Evolutionary conservation across 2,797 vertebrate species (phyloP), one percentile per base, ranked within the genome.

Genomic region (Anguilla obscura): DNA sequence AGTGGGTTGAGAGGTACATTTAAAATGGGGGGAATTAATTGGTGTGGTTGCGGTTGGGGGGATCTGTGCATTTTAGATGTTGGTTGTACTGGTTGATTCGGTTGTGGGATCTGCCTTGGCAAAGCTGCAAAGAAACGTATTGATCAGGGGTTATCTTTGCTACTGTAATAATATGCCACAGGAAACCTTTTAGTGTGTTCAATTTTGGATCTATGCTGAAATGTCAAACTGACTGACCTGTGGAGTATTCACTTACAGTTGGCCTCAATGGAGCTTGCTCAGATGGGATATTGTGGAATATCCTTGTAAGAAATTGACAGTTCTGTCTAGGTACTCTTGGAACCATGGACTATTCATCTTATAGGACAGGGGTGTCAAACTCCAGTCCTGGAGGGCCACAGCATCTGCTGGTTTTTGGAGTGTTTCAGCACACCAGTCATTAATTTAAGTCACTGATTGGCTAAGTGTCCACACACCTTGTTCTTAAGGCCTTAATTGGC

Each of bases 181-280:
- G 40, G 40, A 74, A 84, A 71, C 66, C 82, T 82, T 87, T 84
- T 88, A 88, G 84, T 71, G 27, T 56, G 8, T n/a, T 84, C 79
- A 63, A 12, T 69, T 87, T 88, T 54, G 66, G 48, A 85, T 69
- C 63, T 88, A 21, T n/a, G 36, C 45, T 85, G 82, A 71, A 30
- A 84, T 82, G 63, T 69, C 87, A 88, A 71, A 84, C 79, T 84
- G 71, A 87, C 58, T 84, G 80, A 60, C 79, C 48, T 84, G 87
- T 84, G 63, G 45, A 33, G 58, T 69, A 52, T 84, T 27, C 87
- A 87, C 58, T 84, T 69, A 33, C 60, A 83, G 48, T 84, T 60
- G 56, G 40, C 27, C 50, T 60, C 45, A 84, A 45, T 40, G 87
- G n/a, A 71, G 54, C 66, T 18, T 87, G 45, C 79, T 21, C n/a